A percentile compares a stretch with the other conserved stretches of the same genome.
Conservation (phyloP, 2,888 invertebrate genomes). For the Aleiodes testaceus region DNA sequence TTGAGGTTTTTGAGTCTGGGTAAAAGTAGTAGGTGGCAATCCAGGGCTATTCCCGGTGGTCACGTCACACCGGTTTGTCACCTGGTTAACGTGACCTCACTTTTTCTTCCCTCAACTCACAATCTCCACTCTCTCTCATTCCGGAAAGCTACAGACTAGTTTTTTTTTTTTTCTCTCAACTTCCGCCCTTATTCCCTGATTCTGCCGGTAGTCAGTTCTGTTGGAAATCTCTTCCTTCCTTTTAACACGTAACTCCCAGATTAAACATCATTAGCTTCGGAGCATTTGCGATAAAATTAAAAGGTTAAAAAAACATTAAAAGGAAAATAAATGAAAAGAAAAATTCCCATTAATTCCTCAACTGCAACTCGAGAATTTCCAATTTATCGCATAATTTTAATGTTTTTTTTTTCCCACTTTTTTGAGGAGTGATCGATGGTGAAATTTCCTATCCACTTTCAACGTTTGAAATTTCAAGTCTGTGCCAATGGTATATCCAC, state of each 20-base stretch:
- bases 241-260: background rate
- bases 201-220: background rate
- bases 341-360: background rate
- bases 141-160: slow-evolving; percentile 31
- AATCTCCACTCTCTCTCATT: slow-evolving; percentile 17
- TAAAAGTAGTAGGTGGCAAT: slow-evolving; percentile 14
- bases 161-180: slow-evolving; percentile 27
- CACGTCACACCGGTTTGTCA: slow-evolving; percentile 60
- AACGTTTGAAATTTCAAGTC: too few species aligned
- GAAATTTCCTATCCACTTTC: too few species aligned
- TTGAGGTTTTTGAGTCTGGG: slow-evolving; percentile 34
- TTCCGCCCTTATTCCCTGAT: background rate
- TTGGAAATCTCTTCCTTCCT: background rate
- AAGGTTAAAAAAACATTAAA: too few species aligned
- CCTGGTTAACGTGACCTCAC: slow-evolving; percentile 56
- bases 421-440: too few species aligned
- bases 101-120: slow-evolving; percentile 48
- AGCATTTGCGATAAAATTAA: too few species aligned
- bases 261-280: slow-evolving; percentile 8
- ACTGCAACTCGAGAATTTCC: background rate
- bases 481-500: too few species aligned
- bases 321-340: background rate
- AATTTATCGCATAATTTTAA: background rate
- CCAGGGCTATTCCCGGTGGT: slow-evolving; percentile 55
- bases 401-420: too few species aligned